Conservation (phyloP, 1,140 invertebrate species). For the Eciton burchellii region DNA sequence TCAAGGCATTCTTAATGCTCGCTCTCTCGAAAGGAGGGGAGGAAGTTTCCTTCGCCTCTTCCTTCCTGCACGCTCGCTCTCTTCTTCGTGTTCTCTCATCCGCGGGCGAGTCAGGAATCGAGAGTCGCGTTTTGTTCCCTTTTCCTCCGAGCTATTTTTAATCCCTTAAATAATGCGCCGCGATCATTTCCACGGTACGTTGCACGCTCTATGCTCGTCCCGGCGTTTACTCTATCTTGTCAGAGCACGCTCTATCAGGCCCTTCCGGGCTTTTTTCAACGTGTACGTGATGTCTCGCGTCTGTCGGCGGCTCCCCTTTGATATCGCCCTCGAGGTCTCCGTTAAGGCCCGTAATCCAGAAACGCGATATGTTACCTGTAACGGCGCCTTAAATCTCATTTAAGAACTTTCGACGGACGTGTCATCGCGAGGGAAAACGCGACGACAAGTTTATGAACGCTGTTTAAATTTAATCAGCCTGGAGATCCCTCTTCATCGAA, state of each 20-base stretch:
- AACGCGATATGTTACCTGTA: conserved; percentile 49
- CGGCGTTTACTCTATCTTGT: background rate
- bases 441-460: conserved; percentile 5
- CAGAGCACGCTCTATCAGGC: conserved; percentile 22
- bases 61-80: background rate
- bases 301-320: conserved; percentile 6
- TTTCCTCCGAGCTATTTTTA: conserved; percentile 42
- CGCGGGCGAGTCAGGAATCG: background rate
- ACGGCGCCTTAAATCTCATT: conserved; percentile 40
- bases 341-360: conserved; percentile 44
- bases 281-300: conserved; percentile 20
- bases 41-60: background rate
- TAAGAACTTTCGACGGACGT: conserved; percentile 36
- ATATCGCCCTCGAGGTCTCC: conserved; percentile 23
- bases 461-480: conserved; percentile 32
- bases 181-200: conserved; percentile 17
- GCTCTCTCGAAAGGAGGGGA: background rate
- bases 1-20: background rate
- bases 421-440: conserved; percentile 20
- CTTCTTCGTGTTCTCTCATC: background rate
- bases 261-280: background rate
- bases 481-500: background rate
- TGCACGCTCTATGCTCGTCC: conserved; percentile 3
- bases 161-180: conserved; percentile 39
- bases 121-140: conserved; percentile 24